These are phyloP conservation scores for Heliconius sara DNA, from an alignment of 2,888 invertebrate genomes.

Conservation along the genomic window DNA sequence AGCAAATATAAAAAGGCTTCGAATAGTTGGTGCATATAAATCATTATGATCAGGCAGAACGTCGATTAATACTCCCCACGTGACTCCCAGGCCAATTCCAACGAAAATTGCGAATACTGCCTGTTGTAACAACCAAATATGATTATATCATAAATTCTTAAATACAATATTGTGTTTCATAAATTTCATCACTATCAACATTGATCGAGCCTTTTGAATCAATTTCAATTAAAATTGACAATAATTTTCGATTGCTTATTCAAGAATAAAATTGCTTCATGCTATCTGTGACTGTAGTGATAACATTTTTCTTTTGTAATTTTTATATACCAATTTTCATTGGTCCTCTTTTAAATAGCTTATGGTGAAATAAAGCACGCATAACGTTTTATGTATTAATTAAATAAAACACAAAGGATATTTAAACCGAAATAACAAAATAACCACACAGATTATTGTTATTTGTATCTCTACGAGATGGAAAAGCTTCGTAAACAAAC, in stretches of 20 bases:
- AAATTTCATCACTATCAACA: neutral
- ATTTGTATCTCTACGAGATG: neutral
- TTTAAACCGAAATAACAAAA: neutral
- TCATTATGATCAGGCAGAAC: conserved; percentile 72
- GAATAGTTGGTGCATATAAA: conserved; percentile 70
- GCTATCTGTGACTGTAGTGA: neutral
- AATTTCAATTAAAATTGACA: conserved; percentile 24
- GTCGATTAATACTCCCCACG: conserved; percentile 74
- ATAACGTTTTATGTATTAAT: neutral
- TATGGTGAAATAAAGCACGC: neutral
- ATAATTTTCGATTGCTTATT: conserved; percentile 11
- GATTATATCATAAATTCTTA: conserved; percentile 39
- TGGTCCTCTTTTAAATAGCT: neutral
- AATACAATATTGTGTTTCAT: conserved; percentile 6
- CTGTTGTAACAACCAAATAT: conserved; percentile 56
- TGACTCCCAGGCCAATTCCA: conserved; percentile 69
- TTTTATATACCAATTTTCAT: neutral
- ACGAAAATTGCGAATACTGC: conserved; percentile 71
- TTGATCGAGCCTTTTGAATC: conserved; percentile 8
- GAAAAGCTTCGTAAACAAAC: neutral
- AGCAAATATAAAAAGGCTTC: conserved; percentile 70
- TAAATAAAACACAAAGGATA: neutral
- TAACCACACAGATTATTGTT: neutral
- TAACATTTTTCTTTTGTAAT: neutral
- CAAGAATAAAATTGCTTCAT: conserved; percentile 17